Conservation (phyloP, 2,888 invertebrate genomes). For the Lumbricus terrestris region DNA sequence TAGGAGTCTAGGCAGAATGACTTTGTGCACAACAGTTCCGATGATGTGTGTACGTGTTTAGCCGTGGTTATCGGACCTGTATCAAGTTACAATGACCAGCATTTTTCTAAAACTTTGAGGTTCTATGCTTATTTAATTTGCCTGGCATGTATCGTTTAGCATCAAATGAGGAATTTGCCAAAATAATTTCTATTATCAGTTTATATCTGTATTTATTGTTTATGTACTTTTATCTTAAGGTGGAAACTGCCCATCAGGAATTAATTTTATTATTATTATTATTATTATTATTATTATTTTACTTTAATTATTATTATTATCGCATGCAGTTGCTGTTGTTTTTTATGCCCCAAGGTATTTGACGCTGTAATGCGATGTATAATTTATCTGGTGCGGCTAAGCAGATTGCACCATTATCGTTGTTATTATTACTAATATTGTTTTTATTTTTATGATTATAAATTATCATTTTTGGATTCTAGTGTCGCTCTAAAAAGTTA, state of each 20-base stretch:
- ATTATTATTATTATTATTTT: too few species aligned
- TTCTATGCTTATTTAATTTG: not conserved
- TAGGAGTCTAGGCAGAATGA: not conserved
- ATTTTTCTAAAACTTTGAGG: not conserved
- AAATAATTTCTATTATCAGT: not conserved
- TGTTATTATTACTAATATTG: not conserved
- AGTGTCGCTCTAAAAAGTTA: not conserved
- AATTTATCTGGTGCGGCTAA: not conserved
- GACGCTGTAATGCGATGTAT: not conserved
- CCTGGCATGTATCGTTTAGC: not conserved
- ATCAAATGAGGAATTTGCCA: not conserved
- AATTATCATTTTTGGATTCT: too few species aligned
- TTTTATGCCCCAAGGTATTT: not conserved
- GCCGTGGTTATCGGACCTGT: not conserved
- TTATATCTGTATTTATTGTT: not conserved
- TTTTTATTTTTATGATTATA: not conserved
- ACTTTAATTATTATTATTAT: not conserved
- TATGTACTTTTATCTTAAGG: not conserved
- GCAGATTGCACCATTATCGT: not conserved
- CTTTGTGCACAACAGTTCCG: not conserved
- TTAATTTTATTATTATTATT: too few species aligned
- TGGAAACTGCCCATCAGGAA: not conserved
- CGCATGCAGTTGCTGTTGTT: not conserved
- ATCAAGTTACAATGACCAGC: constrained; percentile 3
- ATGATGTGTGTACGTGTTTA: not conserved